Percentiles rank a stretch among this genome's conserved stretches.
Conservation (phyloP, 35 echinoderm and acorn worm genomes). For the Acanthaster planci region DNA sequence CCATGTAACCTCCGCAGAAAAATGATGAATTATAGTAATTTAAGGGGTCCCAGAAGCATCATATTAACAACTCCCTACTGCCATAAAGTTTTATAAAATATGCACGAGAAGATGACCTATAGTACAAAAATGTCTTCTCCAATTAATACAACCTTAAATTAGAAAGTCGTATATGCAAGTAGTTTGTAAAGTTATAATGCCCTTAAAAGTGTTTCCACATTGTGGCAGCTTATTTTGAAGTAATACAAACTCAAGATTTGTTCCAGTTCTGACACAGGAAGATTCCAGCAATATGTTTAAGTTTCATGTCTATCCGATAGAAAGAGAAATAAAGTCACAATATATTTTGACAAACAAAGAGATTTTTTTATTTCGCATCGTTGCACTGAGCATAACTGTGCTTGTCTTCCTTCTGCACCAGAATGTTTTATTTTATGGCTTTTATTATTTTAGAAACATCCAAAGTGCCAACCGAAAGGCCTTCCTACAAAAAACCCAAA, state of each 20-base stretch:
- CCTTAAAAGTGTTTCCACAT: background rate
- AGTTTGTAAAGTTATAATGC: background rate
- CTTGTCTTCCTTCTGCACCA: constrained; percentile 17
- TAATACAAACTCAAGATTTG: background rate
- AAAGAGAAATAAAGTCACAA: background rate
- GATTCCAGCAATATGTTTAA: background rate
- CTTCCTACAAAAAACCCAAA: no score
- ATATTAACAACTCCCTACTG: background rate
- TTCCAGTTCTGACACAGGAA: background rate
- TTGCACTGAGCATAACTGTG: background rate
- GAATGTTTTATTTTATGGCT: background rate
- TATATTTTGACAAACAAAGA: background rate
- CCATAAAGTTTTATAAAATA: constrained; percentile 13
- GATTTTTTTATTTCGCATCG: constrained; percentile 5
- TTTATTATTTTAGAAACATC: background rate
- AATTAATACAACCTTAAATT: background rate
- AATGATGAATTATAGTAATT: no score
- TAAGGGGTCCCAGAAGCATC: no score
- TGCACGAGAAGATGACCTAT: constrained; percentile 1
- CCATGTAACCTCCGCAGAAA: no score
- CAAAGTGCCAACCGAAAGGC: constrained; percentile 9
- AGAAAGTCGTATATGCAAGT: constrained; percentile 7
- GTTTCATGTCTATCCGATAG: background rate
- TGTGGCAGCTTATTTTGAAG: background rate
- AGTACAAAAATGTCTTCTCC: background rate